Evolutionary conservation across 2,888 invertebrate species (phyloP).

Genomic region (Trachelus tabidus): DNA sequence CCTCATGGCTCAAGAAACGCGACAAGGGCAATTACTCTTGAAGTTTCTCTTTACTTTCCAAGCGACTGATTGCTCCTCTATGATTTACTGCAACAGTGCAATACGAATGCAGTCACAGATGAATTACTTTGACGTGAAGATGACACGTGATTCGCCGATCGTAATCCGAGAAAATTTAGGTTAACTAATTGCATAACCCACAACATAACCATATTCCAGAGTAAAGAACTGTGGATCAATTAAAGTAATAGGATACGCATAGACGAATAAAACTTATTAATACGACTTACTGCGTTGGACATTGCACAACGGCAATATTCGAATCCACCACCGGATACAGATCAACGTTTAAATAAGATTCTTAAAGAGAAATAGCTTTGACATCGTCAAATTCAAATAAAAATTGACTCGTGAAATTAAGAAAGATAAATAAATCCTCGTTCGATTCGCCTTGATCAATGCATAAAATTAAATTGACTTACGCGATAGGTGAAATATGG

Average conservation of each 20-base stretch:
- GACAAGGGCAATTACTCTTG: neutral
- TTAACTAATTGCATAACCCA: slow-evolving; percentile 42
- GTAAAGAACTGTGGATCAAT: neutral
- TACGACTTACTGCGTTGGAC: neutral
- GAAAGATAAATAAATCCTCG: neutral
- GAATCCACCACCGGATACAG: neutral
- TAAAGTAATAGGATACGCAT: neutral
- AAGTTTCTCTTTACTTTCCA: neutral
- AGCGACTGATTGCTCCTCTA: neutral
- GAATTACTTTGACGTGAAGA: neutral
- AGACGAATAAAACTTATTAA: neutral
- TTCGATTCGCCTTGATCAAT: neutral
- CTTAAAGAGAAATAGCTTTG: neutral
- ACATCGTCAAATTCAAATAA: neutral
- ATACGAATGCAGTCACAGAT: neutral
- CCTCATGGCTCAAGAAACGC: neutral
- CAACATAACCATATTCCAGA: slow-evolving; percentile 37
- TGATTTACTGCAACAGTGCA: neutral
- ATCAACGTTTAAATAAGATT: neutral
- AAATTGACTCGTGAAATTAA: neutral
- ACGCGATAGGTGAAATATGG: neutral
- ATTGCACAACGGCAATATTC: neutral
- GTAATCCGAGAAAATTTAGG: slow-evolving; percentile 52
- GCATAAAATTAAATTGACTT: neutral
- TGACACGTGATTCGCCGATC: slow-evolving; percentile 38